phyloP scores from a whole-genome alignment of 2,888 invertebrate species.

The Oligia fasciuncula region DNA sequence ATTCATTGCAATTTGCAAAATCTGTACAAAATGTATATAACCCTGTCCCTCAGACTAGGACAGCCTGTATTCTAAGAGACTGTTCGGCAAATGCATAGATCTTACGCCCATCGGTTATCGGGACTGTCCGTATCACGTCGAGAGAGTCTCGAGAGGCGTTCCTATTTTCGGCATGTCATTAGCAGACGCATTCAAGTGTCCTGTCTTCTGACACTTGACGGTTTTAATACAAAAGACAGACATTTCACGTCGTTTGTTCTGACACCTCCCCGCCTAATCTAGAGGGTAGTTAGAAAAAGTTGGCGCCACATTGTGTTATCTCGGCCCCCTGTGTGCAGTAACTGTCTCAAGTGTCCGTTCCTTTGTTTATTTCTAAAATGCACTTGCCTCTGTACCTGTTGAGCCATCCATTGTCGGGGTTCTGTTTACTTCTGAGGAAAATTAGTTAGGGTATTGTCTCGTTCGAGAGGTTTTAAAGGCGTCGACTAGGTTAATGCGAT shows the following conservation, averaged over 20 bases:
- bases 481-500: slow-evolving; percentile 61
- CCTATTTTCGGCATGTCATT: slow-evolving; percentile 71
- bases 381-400: slow-evolving; percentile 85
- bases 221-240: slow-evolving; percentile 86
- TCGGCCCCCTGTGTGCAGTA: slow-evolving; percentile 76
- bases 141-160: slow-evolving; percentile 61
- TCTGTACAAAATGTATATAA: too few species aligned
- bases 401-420: slow-evolving; percentile 72
- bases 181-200: slow-evolving; percentile 72
- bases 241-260: slow-evolving; percentile 86
- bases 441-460: slow-evolving; percentile 74
- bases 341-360: slow-evolving; percentile 79
- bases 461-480: slow-evolving; percentile 69
- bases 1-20: too few species aligned
- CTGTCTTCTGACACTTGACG: slow-evolving; percentile 73
- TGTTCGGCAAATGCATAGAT: slow-evolving; percentile 40
- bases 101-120: slow-evolving; percentile 55
- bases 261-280: slow-evolving; percentile 83
- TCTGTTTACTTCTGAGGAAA: slow-evolving; percentile 75
- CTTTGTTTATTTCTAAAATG: slow-evolving; percentile 77
- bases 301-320: slow-evolving; percentile 84
- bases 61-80: too few species aligned
- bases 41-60: too few species aligned
- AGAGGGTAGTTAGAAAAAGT: slow-evolving; percentile 78
- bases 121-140: slow-evolving; percentile 41